phyloP scores from a whole-genome alignment of 1,140 invertebrate genomes.

The Sinella curviseta region DNA sequence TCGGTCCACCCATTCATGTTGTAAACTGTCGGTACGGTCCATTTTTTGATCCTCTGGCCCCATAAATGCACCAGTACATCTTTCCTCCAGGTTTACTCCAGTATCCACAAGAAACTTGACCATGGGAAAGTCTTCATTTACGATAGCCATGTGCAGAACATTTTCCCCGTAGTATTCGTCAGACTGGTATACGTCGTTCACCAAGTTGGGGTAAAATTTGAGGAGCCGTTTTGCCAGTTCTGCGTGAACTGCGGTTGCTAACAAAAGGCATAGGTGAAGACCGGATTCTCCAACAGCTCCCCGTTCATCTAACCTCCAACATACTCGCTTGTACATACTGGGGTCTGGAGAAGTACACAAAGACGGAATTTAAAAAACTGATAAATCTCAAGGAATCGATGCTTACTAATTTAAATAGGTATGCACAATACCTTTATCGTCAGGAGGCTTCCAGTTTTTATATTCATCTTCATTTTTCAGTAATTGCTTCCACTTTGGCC shows the following conservation, averaged over 20 bases:
- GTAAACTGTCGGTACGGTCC: conserved; percentile 77
- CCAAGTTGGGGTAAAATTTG: conserved; percentile 88
- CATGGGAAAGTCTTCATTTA: conserved; percentile 97
- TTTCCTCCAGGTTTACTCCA: conserved; percentile 84
- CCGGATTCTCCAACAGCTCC: conserved; percentile 91
- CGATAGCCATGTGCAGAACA: conserved; percentile 93
- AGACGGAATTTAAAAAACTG: not conserved
- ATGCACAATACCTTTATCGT: conserved; percentile 39
- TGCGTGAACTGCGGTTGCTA: conserved; percentile 84
- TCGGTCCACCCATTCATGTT: conserved; percentile 90
- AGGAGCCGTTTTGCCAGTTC: conserved; percentile 90
- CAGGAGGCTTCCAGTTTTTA: conserved; percentile 44
- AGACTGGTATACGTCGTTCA: conserved; percentile 92
- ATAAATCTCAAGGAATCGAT: not conserved
- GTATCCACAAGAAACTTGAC: conserved; percentile 92
- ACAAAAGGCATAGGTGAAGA: conserved; percentile 88
- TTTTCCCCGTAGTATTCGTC: conserved; percentile 97
- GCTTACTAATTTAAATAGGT: not conserved
- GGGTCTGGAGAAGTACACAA: conserved; percentile 60
- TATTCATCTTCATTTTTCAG: conserved; percentile 48
- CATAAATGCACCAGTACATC: conserved; percentile 95
- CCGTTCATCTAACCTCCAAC: conserved; percentile 88
- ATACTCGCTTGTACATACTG: conserved; percentile 76
- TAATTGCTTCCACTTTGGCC: conserved; percentile 65
- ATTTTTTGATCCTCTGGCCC: conserved; percentile 95